Conservation (phyloP, 2,888 invertebrate species). For the Leptopilina myrica region DNA sequence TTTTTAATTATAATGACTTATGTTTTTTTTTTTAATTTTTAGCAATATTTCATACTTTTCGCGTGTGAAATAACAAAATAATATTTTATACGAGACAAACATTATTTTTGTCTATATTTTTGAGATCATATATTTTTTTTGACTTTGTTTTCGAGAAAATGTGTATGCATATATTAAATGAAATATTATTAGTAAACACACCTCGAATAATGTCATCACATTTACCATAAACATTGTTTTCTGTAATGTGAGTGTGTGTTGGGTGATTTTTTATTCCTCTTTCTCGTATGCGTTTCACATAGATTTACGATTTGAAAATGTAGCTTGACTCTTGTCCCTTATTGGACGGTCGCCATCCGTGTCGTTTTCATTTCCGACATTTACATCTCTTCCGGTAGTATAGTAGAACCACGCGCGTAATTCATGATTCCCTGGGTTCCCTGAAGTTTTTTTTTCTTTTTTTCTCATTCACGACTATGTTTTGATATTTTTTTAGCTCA, state of each 20-base stretch:
- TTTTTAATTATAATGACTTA: too few relatives aligned
- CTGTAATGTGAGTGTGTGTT: not conserved
- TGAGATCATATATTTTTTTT: too few relatives aligned
- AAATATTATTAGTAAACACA: not conserved
- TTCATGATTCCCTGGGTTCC: conserved; percentile 36
- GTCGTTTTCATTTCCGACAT: conserved; percentile 50
- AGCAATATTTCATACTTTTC: too few relatives aligned
- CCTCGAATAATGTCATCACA: not conserved
- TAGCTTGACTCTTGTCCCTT: conserved; percentile 1
- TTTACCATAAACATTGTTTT: not conserved
- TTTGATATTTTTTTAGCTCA: not conserved
- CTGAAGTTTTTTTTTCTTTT: not conserved
- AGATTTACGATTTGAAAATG: conserved; percentile 12
- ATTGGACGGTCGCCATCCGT: not conserved
- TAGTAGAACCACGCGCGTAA: conserved; percentile 49
- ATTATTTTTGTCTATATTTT: too few relatives aligned
- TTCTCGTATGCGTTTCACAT: not conserved
- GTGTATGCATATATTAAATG: not conserved
- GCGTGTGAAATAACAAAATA: too few relatives aligned
- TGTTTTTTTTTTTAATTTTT: too few relatives aligned
- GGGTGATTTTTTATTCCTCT: too few relatives aligned
- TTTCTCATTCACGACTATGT: conserved; percentile 34
- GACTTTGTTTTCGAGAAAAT: not conserved
- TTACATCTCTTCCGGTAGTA: conserved; percentile 55
- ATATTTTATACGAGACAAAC: too few relatives aligned